These are phyloP conservation scores for Hydractinia echinata DNA, from an alignment of 30 jellyfish, hydroid and myxozoan genomes.

Conservation along the genomic window DNA sequence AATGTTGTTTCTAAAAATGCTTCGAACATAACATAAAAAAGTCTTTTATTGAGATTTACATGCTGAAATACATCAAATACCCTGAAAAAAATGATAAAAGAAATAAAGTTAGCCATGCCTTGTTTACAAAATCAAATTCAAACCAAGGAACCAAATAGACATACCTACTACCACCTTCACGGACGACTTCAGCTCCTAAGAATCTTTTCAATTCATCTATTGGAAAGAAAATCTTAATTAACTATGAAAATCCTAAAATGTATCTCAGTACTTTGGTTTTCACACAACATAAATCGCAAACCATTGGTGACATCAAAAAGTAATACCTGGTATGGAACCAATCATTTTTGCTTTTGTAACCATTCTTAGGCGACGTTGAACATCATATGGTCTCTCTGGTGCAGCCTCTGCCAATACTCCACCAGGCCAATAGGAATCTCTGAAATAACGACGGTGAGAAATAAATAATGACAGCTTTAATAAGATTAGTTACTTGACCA, in stretches of 20 bases:
- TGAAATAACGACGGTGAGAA: background rate
- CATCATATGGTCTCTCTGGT: constrained; percentile 68
- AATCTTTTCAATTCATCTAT: constrained; percentile 81
- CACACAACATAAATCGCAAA: background rate
- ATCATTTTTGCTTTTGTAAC: constrained; percentile 86
- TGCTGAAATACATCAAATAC: constrained; percentile 90
- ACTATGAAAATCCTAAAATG: background rate
- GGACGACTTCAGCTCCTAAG: constrained; percentile 84
- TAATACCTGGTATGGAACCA: constrained; percentile 88
- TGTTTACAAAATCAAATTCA: background rate
- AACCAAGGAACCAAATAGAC: background rate
- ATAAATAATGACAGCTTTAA: too few relatives aligned
- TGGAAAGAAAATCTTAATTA: constrained; percentile 2
- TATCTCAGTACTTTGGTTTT: background rate
- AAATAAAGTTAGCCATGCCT: background rate
- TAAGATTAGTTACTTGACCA: too few relatives aligned
- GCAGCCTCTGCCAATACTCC: constrained; percentile 88
- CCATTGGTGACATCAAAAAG: background rate
- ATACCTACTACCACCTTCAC: constrained; percentile 93
- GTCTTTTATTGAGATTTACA: constrained; percentile 62
- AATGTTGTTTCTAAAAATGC: constrained; percentile 74
- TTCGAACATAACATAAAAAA: constrained; percentile 68
- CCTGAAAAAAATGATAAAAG: constrained; percentile 28
- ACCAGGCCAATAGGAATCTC: constrained; percentile 98
- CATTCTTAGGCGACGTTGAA: constrained; percentile 81